Conservation (phyloP, 1,140 invertebrate species). For the Apis florea region DNA sequence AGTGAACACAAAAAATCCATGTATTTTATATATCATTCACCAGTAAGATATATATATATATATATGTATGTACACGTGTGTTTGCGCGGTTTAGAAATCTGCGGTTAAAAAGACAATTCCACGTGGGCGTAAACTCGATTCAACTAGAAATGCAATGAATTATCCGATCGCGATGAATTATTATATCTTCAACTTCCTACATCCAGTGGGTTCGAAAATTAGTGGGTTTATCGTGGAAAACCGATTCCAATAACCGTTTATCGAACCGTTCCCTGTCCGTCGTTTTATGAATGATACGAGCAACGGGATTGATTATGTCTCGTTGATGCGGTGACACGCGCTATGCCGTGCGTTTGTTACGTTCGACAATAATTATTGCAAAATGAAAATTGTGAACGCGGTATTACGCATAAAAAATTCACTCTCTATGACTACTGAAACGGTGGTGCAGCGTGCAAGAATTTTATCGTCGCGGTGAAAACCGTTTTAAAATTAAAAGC, state of each 20-base stretch:
- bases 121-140: neutral
- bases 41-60: too few species aligned
- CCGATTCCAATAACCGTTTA: neutral
- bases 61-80: too few species aligned
- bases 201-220: neutral
- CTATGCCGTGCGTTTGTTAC: neutral
- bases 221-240: neutral
- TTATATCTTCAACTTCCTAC: neutral
- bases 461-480: slow-evolving; percentile 46
- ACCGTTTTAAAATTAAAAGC: slow-evolving; percentile 59
- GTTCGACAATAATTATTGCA: neutral
- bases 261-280: neutral
- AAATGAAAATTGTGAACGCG: slow-evolving; percentile 25
- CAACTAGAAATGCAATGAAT: slow-evolving; percentile 2
- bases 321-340: slow-evolving; percentile 1
- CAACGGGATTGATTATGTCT: slow-evolving; percentile 5
- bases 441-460: neutral
- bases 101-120: neutral
- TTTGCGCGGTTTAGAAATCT: too few species aligned
- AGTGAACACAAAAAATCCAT: too few species aligned
- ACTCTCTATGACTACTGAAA: slow-evolving; percentile 1
- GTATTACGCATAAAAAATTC: slow-evolving; percentile 27
- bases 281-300: neutral
- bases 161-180: slow-evolving; percentile 8
- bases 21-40: too few species aligned